Conservation (phyloP, 2,888 invertebrate genomes). For the Dromius quadrimaculatus region DNA sequence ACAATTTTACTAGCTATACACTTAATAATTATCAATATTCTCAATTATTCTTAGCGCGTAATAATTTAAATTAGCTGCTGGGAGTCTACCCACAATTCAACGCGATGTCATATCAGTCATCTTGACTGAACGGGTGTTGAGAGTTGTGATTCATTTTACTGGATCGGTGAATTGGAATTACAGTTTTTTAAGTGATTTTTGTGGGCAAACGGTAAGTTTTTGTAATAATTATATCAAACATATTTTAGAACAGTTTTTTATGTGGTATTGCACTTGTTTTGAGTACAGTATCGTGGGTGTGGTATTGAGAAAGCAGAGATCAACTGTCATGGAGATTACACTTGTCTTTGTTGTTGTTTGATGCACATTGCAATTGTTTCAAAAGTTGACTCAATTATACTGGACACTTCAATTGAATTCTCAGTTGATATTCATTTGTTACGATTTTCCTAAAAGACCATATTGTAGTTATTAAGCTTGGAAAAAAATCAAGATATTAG, state of each 20-base stretch:
- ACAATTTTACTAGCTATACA: background rate
- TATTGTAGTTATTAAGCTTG: no score
- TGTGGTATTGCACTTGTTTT: no score
- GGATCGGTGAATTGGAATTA: slow-evolving; percentile 30
- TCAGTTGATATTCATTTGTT: no score
- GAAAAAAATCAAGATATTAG: background rate
- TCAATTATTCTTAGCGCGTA: background rate
- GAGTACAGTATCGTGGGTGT: slow-evolving; percentile 45
- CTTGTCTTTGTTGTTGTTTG: slow-evolving; percentile 52
- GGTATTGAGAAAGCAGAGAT: slow-evolving; percentile 32
- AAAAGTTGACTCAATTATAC: no score
- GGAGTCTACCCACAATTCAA: slow-evolving; percentile 45
- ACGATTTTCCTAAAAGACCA: no score
- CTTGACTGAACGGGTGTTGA: slow-evolving; percentile 47
- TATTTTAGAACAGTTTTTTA: slow-evolving; percentile 47
- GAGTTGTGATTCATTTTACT: slow-evolving; percentile 49
- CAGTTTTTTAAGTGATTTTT: slow-evolving; percentile 27
- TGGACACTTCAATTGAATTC: no score
- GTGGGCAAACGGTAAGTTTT: slow-evolving; percentile 48
- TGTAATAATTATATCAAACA: slow-evolving; percentile 17
- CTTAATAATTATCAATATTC: background rate
- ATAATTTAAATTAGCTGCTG: background rate
- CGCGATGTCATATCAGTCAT: slow-evolving; percentile 46
- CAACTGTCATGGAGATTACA: slow-evolving; percentile 52
- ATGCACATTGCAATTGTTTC: slow-evolving; percentile 48